Evolutionary conservation across 2,888 invertebrate genomes (phyloP), one percentile per base, ranked within the genome.

Genomic region (Nemapogon koenigi): DNA sequence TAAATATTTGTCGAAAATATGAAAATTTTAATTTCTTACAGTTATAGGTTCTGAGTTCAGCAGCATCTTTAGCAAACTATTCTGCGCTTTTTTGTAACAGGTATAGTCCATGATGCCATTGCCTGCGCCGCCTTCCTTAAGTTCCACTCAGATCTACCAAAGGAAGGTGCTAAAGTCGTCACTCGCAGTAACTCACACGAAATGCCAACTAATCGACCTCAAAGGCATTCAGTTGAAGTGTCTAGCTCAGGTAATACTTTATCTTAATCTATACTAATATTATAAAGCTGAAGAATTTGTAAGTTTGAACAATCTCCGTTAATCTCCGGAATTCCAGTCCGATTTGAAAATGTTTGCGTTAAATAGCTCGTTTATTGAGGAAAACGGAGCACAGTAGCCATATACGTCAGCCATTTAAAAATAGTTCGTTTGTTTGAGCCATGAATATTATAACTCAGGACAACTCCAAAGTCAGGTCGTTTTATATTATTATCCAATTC

Each of bases 91-190:
- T 31, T 31, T 16, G 25, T 41, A 37, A 10, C 51, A 83, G 87
- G 96, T 10, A 88, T 97, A 32, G 96, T 97, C 0, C 96, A 97
- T 60, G 97, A 98, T 62, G 96, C 97, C 4, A 97, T 98, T 88
- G 96, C 97, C 0, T 97, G 96, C 59, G 95, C 97, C 0, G 94
- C 97, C 1, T 98, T 94, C 60, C 81, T 98, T 6, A 96, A 96
- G 68, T 97, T 97, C 59, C 91, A 94, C 63, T 94, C 94, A 1
- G 85, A 86, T 18, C 63, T 94, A 42, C 91, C 93, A 13, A 94
- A 94, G 57, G 87, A 90, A 83, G 46, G 90, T 81, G 50, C 71
- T 2, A 73, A 86, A 1, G 91, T 92, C 0, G 86, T 91, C 2
- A 91, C 91, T 1, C 81, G 84, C 7, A 55, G 56, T 1, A 44